Conservation (phyloP, 1,140 invertebrate species). For the Limonius californicus region DNA sequence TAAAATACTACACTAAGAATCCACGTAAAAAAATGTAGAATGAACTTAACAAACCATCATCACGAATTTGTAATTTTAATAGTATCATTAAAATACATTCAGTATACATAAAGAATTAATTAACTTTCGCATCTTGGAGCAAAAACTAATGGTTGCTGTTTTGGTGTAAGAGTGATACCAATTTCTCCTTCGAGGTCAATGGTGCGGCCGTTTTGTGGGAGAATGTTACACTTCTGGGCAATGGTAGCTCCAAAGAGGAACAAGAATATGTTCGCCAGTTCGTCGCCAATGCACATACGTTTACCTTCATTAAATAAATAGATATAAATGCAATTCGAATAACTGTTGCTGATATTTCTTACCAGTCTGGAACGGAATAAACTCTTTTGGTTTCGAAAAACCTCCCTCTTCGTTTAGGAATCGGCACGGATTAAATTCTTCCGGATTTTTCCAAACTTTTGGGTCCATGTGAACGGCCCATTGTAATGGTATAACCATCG, state of each 20-base stretch:
- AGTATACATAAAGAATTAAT: too few relatives aligned
- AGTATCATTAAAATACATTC: too few relatives aligned
- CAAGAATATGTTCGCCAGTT: constrained; percentile 72
- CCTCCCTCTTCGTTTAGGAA: constrained; percentile 66
- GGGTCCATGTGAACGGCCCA: constrained; percentile 82
- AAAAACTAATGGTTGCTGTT: constrained; percentile 50
- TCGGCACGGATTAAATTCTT: constrained; percentile 66
- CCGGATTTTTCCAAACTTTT: constrained; percentile 65
- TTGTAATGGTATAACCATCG: constrained; percentile 71
- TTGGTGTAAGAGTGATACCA: constrained; percentile 70
- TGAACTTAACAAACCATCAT: too few relatives aligned
- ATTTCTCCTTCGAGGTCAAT: constrained; percentile 58
- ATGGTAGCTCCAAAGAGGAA: constrained; percentile 63
- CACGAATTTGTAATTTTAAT: too few relatives aligned
- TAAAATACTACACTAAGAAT: too few relatives aligned
- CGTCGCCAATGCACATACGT: constrained; percentile 81
- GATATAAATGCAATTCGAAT: too few relatives aligned
- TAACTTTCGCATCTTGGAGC: too few relatives aligned
- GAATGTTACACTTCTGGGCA: constrained; percentile 58
- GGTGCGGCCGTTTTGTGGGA: constrained; percentile 36
- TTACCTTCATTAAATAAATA: constrained; percentile 58
- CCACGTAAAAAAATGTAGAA: too few relatives aligned
- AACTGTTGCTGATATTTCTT: not conserved
- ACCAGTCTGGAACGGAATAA: constrained; percentile 84
- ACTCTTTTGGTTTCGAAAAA: constrained; percentile 61